Conservation (phyloP, 2,113 vertebrate genomes). For the Callorhinus ursinus region DNA sequence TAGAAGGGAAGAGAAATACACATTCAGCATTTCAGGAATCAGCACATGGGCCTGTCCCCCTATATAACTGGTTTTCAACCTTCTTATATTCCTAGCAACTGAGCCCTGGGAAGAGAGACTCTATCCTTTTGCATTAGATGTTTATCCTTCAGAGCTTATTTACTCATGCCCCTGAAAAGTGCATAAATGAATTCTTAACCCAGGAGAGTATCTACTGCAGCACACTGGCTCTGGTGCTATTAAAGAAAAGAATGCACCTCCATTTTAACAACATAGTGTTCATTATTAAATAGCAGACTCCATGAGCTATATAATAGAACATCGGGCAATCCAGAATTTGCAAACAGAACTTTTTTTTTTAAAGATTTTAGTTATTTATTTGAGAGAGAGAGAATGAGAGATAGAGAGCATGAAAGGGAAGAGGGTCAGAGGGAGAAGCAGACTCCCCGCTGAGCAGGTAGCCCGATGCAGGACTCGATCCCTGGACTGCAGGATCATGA, state of each 20-base stretch:
- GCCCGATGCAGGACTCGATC: too few species aligned
- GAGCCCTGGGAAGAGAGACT: neutral
- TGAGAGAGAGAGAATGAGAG: too few species aligned
- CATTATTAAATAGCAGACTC: constrained; percentile 68
- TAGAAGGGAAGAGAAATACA: neutral
- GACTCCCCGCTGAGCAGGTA: too few species aligned
- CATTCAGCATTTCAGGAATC: neutral
- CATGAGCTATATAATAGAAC: constrained; percentile 78
- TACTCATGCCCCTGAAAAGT: constrained; percentile 43
- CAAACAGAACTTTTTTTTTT: constrained; percentile 57
- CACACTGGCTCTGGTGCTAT: constrained; percentile 29
- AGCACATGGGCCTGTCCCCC: accelerated
- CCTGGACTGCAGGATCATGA: too few species aligned
- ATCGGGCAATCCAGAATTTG: constrained; percentile 77
- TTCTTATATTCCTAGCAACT: neutral
- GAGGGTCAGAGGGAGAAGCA: too few species aligned
- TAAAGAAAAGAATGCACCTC: constrained; percentile 69
- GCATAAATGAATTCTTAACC: constrained; percentile 70
- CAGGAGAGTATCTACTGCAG: constrained; percentile 46
- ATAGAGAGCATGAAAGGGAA: too few species aligned
- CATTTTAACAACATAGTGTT: constrained; percentile 68
- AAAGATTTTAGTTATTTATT: too few species aligned
- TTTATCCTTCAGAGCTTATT: neutral
- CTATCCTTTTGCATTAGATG: neutral
- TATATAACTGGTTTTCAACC: neutral